Percentiles rank a stretch among this genome's conserved stretches.
Conservation (phyloP, 2,113 vertebrate species). For the Pollimyrus isidori region DNA sequence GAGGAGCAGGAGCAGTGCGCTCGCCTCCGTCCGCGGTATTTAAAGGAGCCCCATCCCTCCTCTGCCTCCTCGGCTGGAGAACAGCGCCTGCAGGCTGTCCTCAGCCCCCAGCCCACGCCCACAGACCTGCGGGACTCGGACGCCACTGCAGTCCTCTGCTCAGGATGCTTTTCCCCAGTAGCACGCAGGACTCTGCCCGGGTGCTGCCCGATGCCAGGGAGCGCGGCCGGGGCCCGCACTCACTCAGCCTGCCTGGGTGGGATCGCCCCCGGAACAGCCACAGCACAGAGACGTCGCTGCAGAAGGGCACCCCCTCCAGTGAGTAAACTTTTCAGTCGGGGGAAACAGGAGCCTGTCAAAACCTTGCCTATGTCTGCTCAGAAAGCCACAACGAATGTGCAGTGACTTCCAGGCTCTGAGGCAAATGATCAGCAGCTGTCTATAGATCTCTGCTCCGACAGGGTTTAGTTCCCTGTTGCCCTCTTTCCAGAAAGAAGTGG, state of each 20-base stretch:
- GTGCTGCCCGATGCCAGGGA: constrained; percentile 78
- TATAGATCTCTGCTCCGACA: not conserved
- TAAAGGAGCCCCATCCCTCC: constrained; percentile 13
- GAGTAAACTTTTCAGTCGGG: constrained; percentile 53
- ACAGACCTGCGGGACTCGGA: constrained; percentile 79
- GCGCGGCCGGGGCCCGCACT: constrained; percentile 94
- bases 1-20: constrained; percentile 26
- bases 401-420: not conserved
- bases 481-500: constrained; percentile 21
- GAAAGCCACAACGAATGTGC: not conserved
- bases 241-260: constrained; percentile 86
- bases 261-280: constrained; percentile 95
- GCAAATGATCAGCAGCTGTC: not conserved
- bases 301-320: constrained; percentile 80
- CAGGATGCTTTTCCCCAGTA: constrained; percentile 94
- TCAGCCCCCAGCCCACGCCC: constrained; percentile 32
- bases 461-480: not conserved
- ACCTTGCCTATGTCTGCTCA: not conserved
- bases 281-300: constrained; percentile 72
- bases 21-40: constrained; percentile 1
- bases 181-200: constrained; percentile 74
- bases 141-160: constrained; percentile 67
- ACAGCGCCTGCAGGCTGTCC: constrained; percentile 19
- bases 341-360: not conserved
- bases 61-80: constrained; percentile 22